A percentile compares a stretch with the other conserved stretches of the same genome.
phyloP scores from a whole-genome alignment of 2,113 vertebrate species.

The Mormyrus lacerda region DNA sequence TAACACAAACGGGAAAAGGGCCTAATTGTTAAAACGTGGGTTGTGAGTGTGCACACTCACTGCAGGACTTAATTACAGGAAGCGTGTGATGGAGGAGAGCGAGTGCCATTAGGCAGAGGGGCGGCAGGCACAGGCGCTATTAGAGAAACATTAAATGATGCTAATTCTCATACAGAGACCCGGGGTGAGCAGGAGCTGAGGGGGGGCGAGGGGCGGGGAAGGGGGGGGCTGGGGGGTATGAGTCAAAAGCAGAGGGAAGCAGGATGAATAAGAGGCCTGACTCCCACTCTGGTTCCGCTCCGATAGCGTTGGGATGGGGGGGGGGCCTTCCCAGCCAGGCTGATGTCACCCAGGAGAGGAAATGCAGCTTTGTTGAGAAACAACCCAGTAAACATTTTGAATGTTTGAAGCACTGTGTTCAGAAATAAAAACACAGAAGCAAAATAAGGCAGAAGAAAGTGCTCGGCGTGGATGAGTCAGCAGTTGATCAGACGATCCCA shows the following conservation, averaged over 20 bases:
- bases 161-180: conserved; percentile 48
- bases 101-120: conserved; percentile 36
- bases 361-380: background rate
- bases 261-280: conserved; percentile 35
- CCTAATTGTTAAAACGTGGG: conserved; percentile 34
- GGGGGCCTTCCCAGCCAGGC: background rate
- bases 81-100: conserved; percentile 38
- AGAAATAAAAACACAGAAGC: background rate
- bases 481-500: background rate
- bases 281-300: conserved; percentile 11
- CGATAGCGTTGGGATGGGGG: background rate
- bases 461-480: background rate
- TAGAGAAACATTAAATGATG: conserved; percentile 49
- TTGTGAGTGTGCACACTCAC: conserved; percentile 36
- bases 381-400: background rate
- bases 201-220: conserved; percentile 10
- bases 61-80: conserved; percentile 38
- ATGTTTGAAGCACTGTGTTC: background rate
- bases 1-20: background rate
- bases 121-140: conserved; percentile 37
- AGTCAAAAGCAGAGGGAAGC: conserved; percentile 48
- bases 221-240: conserved; percentile 25
- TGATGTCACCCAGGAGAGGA: background rate
- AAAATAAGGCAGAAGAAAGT: background rate
- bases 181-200: conserved; percentile 19